A percentile compares a stretch with the other conserved stretches of the same genome.
Evolutionary conservation across 2,888 invertebrate species (phyloP).

Genomic region (Tetragonula carbonaria): DNA sequence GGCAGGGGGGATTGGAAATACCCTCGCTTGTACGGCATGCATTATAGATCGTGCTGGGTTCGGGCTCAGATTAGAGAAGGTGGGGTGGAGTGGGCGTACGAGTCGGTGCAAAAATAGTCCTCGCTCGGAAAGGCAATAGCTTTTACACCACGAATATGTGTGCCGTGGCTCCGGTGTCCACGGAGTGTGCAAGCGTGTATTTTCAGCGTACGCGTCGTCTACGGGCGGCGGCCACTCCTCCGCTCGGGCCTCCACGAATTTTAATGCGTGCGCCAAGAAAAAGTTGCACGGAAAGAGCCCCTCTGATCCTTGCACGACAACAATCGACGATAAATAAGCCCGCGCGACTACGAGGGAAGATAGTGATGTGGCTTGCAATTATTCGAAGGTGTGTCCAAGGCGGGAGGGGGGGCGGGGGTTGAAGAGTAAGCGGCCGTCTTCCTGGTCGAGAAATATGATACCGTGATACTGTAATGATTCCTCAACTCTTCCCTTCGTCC

Average conservation of each 20-base stretch:
- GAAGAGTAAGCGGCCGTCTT: slow-evolving; percentile 16
- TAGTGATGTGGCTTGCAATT: slow-evolving; percentile 37
- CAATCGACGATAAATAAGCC: slow-evolving; percentile 64
- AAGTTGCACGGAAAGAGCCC: slow-evolving; percentile 29
- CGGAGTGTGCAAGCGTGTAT: slow-evolving; percentile 31
- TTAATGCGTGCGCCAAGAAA: slow-evolving; percentile 52
- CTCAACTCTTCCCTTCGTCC: neutral
- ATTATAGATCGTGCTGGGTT: slow-evolving; percentile 58
- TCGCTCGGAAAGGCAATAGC: slow-evolving; percentile 60
- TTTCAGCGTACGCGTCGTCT: slow-evolving; percentile 50
- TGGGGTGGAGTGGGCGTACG: slow-evolving; percentile 51
- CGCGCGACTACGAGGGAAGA: slow-evolving; percentile 1
- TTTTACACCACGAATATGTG: slow-evolving; percentile 41
- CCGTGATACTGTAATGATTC: neutral
- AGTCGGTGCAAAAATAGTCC: slow-evolving; percentile 56
- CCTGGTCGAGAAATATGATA: slow-evolving; percentile 21
- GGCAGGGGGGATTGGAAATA: slow-evolving; percentile 64
- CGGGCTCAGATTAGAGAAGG: slow-evolving; percentile 67
- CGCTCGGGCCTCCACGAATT: slow-evolving; percentile 45
- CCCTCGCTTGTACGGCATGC: slow-evolving; percentile 56
- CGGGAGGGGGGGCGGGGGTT: neutral
- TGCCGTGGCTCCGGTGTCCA: neutral
- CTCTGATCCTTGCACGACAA: slow-evolving; percentile 56
- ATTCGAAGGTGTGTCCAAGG: slow-evolving; percentile 50
- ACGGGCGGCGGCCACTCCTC: slow-evolving; percentile 47